These are phyloP conservation scores for Actinia tenebrosa DNA, from an alignment of 64 coral and sea anemone species.

Conservation along the genomic window DNA sequence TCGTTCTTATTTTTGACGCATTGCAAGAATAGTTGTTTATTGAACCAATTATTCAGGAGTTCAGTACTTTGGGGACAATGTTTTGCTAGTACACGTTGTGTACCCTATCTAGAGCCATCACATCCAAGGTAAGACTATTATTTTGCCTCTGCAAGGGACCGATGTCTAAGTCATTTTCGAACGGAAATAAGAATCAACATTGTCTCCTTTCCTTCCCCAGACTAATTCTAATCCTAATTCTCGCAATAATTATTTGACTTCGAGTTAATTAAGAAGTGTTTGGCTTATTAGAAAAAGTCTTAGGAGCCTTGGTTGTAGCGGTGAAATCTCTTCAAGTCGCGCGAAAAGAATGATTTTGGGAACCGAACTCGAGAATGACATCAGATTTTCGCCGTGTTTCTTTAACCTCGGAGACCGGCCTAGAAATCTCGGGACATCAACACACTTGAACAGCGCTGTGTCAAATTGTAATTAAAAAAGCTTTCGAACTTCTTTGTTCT, in stretches of 20 bases:
- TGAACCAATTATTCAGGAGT: too few relatives aligned
- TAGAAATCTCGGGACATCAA: not conserved
- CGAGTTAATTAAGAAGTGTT: not conserved
- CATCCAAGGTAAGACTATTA: not conserved
- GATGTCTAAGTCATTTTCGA: not conserved
- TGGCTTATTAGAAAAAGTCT: not conserved
- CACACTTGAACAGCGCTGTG: not conserved
- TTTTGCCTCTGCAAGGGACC: not conserved
- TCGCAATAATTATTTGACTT: not conserved
- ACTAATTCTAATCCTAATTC: not conserved
- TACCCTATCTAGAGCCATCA: too few relatives aligned
- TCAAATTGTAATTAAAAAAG: slow-evolving; percentile 19
- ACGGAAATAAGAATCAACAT: not conserved
- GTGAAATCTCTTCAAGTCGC: not conserved
- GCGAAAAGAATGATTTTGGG: not conserved
- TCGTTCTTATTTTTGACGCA: too few relatives aligned
- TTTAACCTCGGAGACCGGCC: not conserved
- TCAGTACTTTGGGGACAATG: too few relatives aligned
- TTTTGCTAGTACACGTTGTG: too few relatives aligned
- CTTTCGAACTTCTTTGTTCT: not conserved
- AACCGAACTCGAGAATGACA: not conserved
- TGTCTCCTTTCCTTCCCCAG: not conserved
- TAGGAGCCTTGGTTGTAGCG: not conserved
- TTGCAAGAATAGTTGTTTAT: too few relatives aligned
- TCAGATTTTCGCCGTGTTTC: not conserved